Evolutionary conservation across 2,797 vertebrate genomes (phyloP), one percentile per base, ranked within the genome.

Genomic region (Emydoidea blandingii): DNA sequence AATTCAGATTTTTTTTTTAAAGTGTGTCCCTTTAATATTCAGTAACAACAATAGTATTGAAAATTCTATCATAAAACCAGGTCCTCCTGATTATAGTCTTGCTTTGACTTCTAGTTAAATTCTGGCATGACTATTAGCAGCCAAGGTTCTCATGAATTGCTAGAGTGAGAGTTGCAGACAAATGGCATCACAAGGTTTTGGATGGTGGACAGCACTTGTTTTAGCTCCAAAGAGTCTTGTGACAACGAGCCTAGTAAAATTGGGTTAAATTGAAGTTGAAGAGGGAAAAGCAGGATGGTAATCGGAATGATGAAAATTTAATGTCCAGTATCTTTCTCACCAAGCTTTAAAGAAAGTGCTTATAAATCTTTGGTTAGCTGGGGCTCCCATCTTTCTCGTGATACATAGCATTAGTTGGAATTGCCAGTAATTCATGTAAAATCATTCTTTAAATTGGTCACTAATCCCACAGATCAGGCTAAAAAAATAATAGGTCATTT

Each of bases 351-450:
- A 53, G 84, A 86, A 82, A 57, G 31, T 78, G 49, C 23, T 62
- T 23, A 86, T 1, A 0, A 10, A 4, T 65, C 47, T 76, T 78
- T 52, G 47, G 59, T 53, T 93, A 85, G 3, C 52, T 41, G 81
- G 81, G 18, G 62, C 50, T 1, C 1, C 4, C 9, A 34, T 11
- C 10, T 57, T 85, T 90, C 11, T 57, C 83, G 56, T 81, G 31
- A 56, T 3, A 0, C 1, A 12, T n/a, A 31, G 3, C n/a, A 4
- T 16, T 12, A 41, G 19, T 25, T 86, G 25, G 4, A 6, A 27
- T 10, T 37, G 34, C 74, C 49, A 23, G 41, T n/a, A 23, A 86
- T 0, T 74, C 16, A 12, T 87, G 0, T 11, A 81, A 52, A 10
- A 82, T 1, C 6, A 41, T 53, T 78, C n/a, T 82, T 84, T 80